phyloP scores from a whole-genome alignment of 1,140 invertebrate species.

The Nixonia krombeini region DNA sequence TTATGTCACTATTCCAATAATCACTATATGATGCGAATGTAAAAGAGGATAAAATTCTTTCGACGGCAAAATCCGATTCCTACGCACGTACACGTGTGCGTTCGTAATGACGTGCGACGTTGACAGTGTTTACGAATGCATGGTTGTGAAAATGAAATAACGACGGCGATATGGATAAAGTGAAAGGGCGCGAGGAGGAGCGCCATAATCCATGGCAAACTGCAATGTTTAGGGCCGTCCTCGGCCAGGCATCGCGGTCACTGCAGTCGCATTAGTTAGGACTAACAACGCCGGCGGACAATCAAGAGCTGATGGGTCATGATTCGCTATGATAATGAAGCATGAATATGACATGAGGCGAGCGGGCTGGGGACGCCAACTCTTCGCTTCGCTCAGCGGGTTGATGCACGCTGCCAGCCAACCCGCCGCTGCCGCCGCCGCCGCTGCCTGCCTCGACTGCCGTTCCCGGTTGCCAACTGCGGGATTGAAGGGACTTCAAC shows the following conservation, averaged over 20 bases:
- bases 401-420: conserved; percentile 42
- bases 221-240: conserved; percentile 42
- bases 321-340: conserved; percentile 73
- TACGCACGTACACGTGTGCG: no score
- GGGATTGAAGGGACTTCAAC: conserved; percentile 33
- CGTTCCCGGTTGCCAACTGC: conserved; percentile 31
- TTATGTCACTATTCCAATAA: no score
- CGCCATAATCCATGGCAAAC: conserved; percentile 39
- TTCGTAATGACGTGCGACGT: no score
- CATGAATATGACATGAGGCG: conserved; percentile 70
- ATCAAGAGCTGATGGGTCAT: conserved; percentile 73
- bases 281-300: conserved; percentile 70
- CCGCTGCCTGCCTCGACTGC: conserved; percentile 18
- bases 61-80: no score
- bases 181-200: conserved; percentile 16
- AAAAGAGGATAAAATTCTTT: not conserved
- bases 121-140: no score
- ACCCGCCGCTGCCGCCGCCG: no score
- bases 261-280: conserved; percentile 71
- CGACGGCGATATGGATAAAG: no score
- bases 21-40: no score
- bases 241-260: conserved; percentile 57
- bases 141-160: no score
- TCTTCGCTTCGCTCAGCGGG: conserved; percentile 52
- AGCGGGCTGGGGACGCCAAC: conserved; percentile 67